phyloP scores from a whole-genome alignment of 2,888 invertebrate genomes.

The Plutella xylostella region DNA sequence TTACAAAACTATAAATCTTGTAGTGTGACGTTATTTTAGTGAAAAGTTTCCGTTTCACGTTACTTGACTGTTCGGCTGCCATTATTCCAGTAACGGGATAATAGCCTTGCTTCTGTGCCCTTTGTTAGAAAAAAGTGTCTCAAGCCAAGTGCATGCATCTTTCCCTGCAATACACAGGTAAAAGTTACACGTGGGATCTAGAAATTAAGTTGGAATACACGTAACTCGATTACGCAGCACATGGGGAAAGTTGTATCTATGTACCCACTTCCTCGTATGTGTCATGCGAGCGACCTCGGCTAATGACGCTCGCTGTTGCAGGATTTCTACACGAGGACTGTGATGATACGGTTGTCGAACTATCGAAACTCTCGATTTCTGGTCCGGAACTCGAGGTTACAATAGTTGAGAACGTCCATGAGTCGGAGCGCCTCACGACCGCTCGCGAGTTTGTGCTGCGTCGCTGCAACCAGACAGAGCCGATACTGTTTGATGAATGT shows the following conservation, averaged over 20 bases:
- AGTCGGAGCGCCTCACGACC: constrained; percentile 41
- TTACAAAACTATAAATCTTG: constrained; percentile 4
- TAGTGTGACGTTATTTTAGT: constrained; percentile 10
- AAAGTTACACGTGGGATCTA: constrained; percentile 19
- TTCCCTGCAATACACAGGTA: constrained; percentile 68
- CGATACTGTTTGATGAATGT: constrained; percentile 73
- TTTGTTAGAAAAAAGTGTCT: constrained; percentile 63
- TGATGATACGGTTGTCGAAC: constrained; percentile 67
- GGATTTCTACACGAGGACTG: constrained; percentile 67
- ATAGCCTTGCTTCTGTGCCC: constrained; percentile 57
- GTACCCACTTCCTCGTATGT: constrained; percentile 58
- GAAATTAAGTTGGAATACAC: constrained; percentile 14
- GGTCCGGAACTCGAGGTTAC: constrained; percentile 55
- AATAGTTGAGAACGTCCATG: constrained; percentile 54
- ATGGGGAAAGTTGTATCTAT: constrained; percentile 61
- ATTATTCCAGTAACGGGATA: constrained; percentile 67
- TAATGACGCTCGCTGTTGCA: constrained; percentile 23
- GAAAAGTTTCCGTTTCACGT: constrained; percentile 26
- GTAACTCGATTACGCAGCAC: constrained; percentile 45
- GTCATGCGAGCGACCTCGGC: constrained; percentile 26
- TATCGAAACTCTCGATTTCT: constrained; percentile 64
- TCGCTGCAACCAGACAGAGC: constrained; percentile 75
- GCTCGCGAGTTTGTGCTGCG: constrained; percentile 69
- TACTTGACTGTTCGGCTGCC: constrained; percentile 45
- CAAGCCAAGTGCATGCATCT: constrained; percentile 72